Evolutionary conservation across 2,888 invertebrate species (phyloP).

Genomic region (Formica aserva): DNA sequence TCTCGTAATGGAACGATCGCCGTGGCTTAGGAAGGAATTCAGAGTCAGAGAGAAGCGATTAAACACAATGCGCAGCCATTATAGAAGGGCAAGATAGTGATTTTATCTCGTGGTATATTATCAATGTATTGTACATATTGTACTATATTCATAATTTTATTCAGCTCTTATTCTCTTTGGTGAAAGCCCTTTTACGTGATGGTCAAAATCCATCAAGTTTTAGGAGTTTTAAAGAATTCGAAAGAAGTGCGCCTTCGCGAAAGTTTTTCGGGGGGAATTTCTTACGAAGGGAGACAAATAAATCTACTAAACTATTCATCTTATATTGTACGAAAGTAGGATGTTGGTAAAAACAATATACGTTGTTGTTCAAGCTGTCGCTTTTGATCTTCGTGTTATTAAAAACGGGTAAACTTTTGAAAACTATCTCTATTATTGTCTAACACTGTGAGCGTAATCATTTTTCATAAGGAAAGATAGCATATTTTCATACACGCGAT

Average conservation of each 20-base stretch:
- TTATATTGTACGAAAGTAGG: constrained; percentile 1
- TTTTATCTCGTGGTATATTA: constrained; percentile 9
- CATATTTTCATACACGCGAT: background rate
- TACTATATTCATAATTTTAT: background rate
- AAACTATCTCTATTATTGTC: constrained; percentile 75
- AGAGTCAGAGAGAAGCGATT: constrained; percentile 25
- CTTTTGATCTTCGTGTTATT: constrained; percentile 47
- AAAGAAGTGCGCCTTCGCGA: background rate
- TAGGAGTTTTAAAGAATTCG: constrained; percentile 18
- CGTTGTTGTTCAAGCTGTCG: constrained; percentile 4
- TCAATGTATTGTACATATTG: background rate
- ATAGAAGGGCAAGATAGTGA: background rate
- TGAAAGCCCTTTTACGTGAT: background rate
- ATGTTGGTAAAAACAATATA: background rate
- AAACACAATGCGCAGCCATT: constrained; percentile 21
- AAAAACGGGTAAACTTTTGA: constrained; percentile 18
- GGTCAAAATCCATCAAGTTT: constrained; percentile 33
- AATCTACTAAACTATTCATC: constrained; percentile 30
- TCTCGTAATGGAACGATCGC: constrained; percentile 38
- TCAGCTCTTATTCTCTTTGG: background rate
- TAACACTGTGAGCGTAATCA: constrained; percentile 65
- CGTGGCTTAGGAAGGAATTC: constrained; percentile 44
- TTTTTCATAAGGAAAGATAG: background rate
- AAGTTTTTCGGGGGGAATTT: constrained; percentile 28
- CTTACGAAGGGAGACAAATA: constrained; percentile 25